Evolutionary conservation across 2,797 vertebrate genomes (phyloP), one percentile per base, ranked within the genome.

Genomic region (Lithobates pipiens): DNA sequence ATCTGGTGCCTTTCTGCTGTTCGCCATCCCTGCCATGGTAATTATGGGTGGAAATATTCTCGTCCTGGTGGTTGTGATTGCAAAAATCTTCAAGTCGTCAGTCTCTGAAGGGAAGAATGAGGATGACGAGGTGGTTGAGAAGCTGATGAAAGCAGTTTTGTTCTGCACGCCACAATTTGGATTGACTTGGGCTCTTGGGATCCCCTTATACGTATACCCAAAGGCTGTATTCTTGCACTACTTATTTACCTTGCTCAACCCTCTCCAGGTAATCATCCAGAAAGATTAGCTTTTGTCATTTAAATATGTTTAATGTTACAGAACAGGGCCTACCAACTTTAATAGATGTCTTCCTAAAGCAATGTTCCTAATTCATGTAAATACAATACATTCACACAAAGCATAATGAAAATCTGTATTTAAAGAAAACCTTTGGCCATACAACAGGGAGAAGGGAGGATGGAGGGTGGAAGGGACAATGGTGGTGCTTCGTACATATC

Each of bases 121-220:
- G 32, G 77, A 85, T 29, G 70, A 80, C 4, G 77, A 85, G 9
- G 77, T 75, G 57, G 39, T 85, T 10, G 80, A 75, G 77, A 85
- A 85, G 54, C 4, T 85, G 54, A 54, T 57, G 4, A 85, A 85
- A 32, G 76, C 83, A 18, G 69, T 85, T 6, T 70, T 85, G 27
- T 85, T 79, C 39, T 85, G 83, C 36, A 75, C 77, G 0, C 83
- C 83, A 3, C 83, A 85, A 42, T 85, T 80, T 80, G 83, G 83
- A 10, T 68, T 85, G 69, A 85, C 83, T 21, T 85, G 83, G 83
- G 77, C 77, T 10, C 54, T 85, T 32, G 83, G 83, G 21, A 80
- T 85, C 8, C 83, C 83, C 1, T 21, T 85, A 39, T 63, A 74
- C 2, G 29, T 57, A 10, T 21, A 25, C n/a, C 13, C 8, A 3